Evolutionary conservation across 2,888 invertebrate genomes (phyloP).

Genomic region (Lasioglossum zephyrum): DNA sequence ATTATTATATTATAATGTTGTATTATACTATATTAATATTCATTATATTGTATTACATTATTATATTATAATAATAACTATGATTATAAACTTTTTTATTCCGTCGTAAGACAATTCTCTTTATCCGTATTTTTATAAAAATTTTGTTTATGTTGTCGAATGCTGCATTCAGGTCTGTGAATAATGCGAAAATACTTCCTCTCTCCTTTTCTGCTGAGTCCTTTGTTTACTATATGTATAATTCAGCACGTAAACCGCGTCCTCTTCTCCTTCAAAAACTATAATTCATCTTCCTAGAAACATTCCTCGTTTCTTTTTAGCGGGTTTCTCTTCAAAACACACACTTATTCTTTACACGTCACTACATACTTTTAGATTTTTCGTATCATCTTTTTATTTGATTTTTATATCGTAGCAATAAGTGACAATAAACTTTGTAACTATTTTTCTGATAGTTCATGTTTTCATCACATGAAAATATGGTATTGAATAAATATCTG

Average conservation of each 20-base stretch:
- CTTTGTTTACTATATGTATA: conserved; percentile 9
- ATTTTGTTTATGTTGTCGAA: background rate
- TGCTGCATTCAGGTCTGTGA: background rate
- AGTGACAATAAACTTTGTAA: background rate
- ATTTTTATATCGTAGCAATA: background rate
- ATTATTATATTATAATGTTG: too few relatives aligned
- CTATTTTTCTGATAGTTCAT: background rate
- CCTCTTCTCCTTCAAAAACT: background rate
- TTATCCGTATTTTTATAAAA: background rate
- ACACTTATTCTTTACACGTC: background rate
- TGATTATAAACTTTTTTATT: too few relatives aligned
- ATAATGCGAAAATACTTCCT: background rate
- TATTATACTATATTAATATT: too few relatives aligned
- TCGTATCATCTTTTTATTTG: background rate
- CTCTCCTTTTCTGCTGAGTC: background rate
- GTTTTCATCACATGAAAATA: too few relatives aligned
- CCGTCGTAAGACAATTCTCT: background rate
- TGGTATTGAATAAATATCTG: too few relatives aligned
- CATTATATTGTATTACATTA: too few relatives aligned
- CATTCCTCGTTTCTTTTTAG: background rate
- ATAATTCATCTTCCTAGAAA: background rate
- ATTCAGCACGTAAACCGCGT: background rate
- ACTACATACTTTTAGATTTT: background rate
- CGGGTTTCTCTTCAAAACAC: background rate
- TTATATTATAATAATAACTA: too few relatives aligned